Evolutionary conservation across 2,113 vertebrate genomes (phyloP), one percentile per base, ranked within the genome.

Genomic region (Amphilophus citrinellus): DNA sequence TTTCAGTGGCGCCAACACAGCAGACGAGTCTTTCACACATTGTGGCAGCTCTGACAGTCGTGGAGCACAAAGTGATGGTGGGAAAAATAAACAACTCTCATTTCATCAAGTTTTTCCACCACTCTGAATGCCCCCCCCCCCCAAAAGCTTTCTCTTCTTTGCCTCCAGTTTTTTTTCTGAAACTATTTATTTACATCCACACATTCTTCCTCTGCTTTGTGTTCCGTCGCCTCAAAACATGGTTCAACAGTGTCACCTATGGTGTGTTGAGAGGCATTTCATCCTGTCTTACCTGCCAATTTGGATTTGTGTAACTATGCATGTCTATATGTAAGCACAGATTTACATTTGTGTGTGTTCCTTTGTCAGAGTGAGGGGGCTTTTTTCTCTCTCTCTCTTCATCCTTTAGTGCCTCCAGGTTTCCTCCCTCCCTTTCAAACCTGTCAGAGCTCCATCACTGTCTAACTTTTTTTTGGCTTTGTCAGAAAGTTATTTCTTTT

Each of bases 391-490:
- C 37, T 10, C 37, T 57, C 76, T 35, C 63, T 78, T 82, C 50
- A 76, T 73, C 39, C 71, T 61, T 75, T 42, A 0, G 44, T 20
- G 79, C 77, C 66, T 79, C 10, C 82, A 84, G 87, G 83, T 66
- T 78, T 56, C 75, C 35, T 73, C 15, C 62, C 65, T 66, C 10
- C 60, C 61, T 66, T 79, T 63, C 68, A 58, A 17, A 65, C 32
- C 61, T 50, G 77, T 84, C 85, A 87, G 15, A 57, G 71, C 73
- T 76, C 80, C 27, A 6, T 89, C 83, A 81, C 1, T 53, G 79
- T 83, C 95, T 24, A 94, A 95, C 94, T 96, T 97, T 60, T 97
- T 60, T 96, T 96, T 95, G 96, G 93, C 94, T 97, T 97, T 97
- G 96, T 97, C 95, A 91, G 88, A 5, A 77, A 84, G 93, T 95